Evolutionary conservation across 2,113 vertebrate genomes (phyloP).

Genomic region (Nyctereutes procyonoides): DNA sequence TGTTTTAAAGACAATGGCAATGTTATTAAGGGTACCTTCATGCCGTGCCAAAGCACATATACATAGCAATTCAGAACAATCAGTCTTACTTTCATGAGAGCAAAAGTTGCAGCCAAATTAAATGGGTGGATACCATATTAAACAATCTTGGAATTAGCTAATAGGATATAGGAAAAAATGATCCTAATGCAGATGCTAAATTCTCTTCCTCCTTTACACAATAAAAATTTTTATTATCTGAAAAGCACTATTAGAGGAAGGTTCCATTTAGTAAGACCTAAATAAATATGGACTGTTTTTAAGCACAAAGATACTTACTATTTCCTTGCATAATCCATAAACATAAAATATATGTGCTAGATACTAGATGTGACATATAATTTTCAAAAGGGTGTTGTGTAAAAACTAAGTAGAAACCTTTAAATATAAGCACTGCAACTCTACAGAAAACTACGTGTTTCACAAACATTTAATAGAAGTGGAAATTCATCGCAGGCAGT

Average conservation of each 20-base stretch:
- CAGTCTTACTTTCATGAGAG: conserved; percentile 87
- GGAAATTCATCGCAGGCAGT: not conserved
- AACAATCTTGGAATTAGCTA: conserved; percentile 89
- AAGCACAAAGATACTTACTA: conserved; percentile 27
- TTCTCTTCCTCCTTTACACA: conserved; percentile 84
- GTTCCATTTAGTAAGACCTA: conserved; percentile 47
- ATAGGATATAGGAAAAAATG: conserved; percentile 90
- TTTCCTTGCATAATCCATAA: conserved; percentile 43
- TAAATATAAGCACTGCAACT: not conserved
- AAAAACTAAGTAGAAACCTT: conserved; percentile 15
- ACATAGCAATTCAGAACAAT: conserved; percentile 86
- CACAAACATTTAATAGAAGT: not conserved
- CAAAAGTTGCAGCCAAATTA: conserved; percentile 88
- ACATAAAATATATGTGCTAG: conserved; percentile 37
- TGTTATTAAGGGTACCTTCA: conserved; percentile 86
- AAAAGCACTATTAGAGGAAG: conserved; percentile 70
- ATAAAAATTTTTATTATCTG: conserved; percentile 81
- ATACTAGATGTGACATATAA: conserved; percentile 14
- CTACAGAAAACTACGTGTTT: not conserved
- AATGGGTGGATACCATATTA: conserved; percentile 88
- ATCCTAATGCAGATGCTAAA: conserved; percentile 83
- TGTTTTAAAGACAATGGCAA: conserved; percentile 85
- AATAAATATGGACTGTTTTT: conserved; percentile 20
- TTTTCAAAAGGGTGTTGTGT: conserved; percentile 38
- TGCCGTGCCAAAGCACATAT: conserved; percentile 89